Evolutionary conservation across 2,888 invertebrate genomes (phyloP).

Genomic region (Phengaris arion): DNA sequence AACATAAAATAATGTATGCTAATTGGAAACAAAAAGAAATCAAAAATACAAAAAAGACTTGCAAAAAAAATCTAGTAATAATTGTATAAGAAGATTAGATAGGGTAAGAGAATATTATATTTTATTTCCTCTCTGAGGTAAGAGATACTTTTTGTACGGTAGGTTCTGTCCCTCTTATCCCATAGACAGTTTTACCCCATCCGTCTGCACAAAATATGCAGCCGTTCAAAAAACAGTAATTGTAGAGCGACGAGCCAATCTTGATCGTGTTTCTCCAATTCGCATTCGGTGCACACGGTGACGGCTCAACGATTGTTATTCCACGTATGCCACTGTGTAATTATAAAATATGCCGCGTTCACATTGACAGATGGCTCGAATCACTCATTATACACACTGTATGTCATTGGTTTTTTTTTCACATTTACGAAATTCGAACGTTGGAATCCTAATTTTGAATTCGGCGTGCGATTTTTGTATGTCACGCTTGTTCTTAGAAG

Average conservation of each 20-base stretch:
- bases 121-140: no score
- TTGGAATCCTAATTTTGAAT: slow-evolving; percentile 58
- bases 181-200: not conserved
- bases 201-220: not conserved
- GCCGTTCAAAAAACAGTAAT: slow-evolving; percentile 46
- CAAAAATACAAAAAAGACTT: no score
- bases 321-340: slow-evolving; percentile 61
- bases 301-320: slow-evolving; percentile 58
- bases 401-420: slow-evolving; percentile 64
- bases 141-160: no score
- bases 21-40: no score
- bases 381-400: slow-evolving; percentile 58
- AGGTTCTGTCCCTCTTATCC: no score
- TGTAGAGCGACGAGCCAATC: slow-evolving; percentile 69
- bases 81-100: no score
- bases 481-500: slow-evolving; percentile 69
- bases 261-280: slow-evolving; percentile 52
- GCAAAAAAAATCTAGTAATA: no score
- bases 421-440: slow-evolving; percentile 63
- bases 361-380: slow-evolving; percentile 63
- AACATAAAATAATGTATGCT: no score
- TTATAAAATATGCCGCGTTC: slow-evolving; percentile 65
- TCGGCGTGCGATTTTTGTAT: slow-evolving; percentile 62
- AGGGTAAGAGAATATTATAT: no score
- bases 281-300: slow-evolving; percentile 61